Conservation (phyloP, 2,888 invertebrate genomes). For the Laothoe populi region DNA sequence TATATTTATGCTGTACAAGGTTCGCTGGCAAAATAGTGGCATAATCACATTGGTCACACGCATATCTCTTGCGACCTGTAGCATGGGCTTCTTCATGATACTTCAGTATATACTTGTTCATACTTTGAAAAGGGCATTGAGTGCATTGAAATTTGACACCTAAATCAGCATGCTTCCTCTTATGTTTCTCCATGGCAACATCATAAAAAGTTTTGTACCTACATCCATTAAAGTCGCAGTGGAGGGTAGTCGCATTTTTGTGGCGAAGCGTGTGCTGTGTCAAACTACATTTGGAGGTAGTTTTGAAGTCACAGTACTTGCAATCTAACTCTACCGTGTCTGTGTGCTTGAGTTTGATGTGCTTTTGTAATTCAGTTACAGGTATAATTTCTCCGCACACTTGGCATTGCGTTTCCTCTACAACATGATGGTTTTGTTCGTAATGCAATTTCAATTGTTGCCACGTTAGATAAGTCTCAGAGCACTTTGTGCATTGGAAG, state of each 20-base stretch:
- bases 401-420: constrained; percentile 68
- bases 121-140: constrained; percentile 73
- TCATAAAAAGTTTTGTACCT: constrained; percentile 72
- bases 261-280: constrained; percentile 74
- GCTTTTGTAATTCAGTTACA: constrained; percentile 61
- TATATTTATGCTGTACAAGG: constrained; percentile 76
- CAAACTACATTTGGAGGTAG: constrained; percentile 62
- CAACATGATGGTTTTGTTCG: constrained; percentile 61
- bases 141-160: constrained; percentile 73
- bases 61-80: constrained; percentile 71
- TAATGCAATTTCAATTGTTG: constrained; percentile 65
- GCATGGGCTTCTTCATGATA: constrained; percentile 76
- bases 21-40: constrained; percentile 74
- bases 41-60: constrained; percentile 75
- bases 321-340: constrained; percentile 56
- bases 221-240: constrained; percentile 65
- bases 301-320: constrained; percentile 70
- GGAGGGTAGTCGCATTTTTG: constrained; percentile 67
- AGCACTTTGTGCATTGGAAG: constrained; percentile 72
- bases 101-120: constrained; percentile 75
- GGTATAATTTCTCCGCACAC: constrained; percentile 68
- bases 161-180: constrained; percentile 61
- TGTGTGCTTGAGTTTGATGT: constrained; percentile 62
- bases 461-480: constrained; percentile 60
- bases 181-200: constrained; percentile 73